Conservation (phyloP, 2,113 vertebrate genomes). For the Oryzias melastigma region DNA sequence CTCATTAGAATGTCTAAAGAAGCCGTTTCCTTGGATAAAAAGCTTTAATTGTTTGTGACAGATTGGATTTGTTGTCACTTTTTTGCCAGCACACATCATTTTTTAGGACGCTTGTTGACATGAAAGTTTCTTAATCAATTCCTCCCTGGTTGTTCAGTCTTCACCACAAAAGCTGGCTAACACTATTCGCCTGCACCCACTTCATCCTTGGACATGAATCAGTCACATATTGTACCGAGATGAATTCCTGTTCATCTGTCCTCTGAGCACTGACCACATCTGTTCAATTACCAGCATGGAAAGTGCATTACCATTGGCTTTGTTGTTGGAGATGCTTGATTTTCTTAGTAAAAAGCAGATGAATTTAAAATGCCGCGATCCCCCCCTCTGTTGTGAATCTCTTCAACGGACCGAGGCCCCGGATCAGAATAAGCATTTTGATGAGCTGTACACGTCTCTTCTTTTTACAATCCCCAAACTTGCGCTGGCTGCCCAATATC, state of each 20-base stretch:
- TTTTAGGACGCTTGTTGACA: constrained; percentile 1
- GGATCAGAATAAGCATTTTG: constrained; percentile 74
- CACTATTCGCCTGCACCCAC: constrained; percentile 44
- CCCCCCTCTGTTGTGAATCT: constrained; percentile 67
- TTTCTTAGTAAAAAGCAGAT: constrained; percentile 72
- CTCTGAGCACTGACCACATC: constrained; percentile 74
- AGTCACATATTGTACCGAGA: constrained; percentile 56
- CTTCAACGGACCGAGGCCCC: constrained; percentile 42
- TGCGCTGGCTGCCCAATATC: constrained; percentile 77
- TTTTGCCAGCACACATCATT: no score
- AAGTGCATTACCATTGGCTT: constrained; percentile 77
- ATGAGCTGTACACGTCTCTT: constrained; percentile 70
- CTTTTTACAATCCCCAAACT: constrained; percentile 78
- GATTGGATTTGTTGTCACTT: no score
- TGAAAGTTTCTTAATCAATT: constrained; percentile 29
- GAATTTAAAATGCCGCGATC: constrained; percentile 73
- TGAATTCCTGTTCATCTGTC: constrained; percentile 53
- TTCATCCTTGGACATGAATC: constrained; percentile 69
- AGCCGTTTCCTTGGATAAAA: no score
- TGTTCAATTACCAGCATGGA: constrained; percentile 77
- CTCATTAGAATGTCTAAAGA: no score
- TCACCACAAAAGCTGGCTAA: constrained; percentile 42
- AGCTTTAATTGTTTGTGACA: no score
- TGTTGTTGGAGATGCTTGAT: constrained; percentile 75
- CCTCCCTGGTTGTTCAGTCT: constrained; percentile 6